Evolutionary conservation across 2,113 vertebrate species (phyloP).

Genomic region (Halcyon malimbica): DNA sequence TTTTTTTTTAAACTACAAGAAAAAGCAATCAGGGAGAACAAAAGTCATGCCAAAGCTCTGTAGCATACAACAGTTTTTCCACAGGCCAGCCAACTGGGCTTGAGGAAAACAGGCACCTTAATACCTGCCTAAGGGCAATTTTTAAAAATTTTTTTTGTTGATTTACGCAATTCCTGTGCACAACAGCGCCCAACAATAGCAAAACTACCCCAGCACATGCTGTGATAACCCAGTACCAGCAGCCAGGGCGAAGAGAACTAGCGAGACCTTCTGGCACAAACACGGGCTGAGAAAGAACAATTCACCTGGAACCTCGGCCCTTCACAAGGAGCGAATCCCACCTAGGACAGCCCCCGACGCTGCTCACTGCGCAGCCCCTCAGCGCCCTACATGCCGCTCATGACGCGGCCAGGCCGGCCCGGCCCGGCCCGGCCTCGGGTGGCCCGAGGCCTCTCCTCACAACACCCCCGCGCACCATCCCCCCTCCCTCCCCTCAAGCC

Average conservation of each 20-base stretch:
- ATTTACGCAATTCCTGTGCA: background rate
- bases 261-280: background rate
- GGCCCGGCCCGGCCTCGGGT: too few relatives aligned
- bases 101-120: background rate
- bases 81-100: fast-evolving
- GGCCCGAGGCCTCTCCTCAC: background rate
- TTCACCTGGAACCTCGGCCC: background rate
- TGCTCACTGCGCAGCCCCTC: background rate
- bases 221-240: background rate
- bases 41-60: background rate
- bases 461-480: fast-evolving
- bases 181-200: background rate
- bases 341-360: background rate
- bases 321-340: background rate
- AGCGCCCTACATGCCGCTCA: background rate
- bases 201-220: background rate
- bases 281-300: background rate
- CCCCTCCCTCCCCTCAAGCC: too few relatives aligned
- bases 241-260: background rate
- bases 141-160: background rate
- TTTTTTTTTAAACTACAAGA: background rate
- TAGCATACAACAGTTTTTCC: background rate
- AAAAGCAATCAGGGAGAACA: background rate
- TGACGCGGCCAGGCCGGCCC: background rate
- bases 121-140: background rate